Base-by-base conservation (phyloP, 2,888 invertebrate genomes). In the Ernsta delagoae region DNA sequence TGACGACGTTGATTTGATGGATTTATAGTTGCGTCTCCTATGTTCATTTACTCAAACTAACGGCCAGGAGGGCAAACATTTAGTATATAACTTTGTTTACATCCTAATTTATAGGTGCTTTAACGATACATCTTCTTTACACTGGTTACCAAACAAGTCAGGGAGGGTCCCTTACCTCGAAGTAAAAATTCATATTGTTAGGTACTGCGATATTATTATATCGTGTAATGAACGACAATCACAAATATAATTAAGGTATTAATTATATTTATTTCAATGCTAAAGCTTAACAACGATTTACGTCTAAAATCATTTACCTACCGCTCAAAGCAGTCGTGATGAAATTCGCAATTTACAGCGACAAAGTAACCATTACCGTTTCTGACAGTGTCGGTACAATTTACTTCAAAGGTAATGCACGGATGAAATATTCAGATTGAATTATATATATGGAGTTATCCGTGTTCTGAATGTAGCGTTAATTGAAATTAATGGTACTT, bases 1-100 rank as follows among this genome's bases (percentile, higher is more conserved):
- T 60, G 54, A 54, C 60, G 60, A 60, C 66, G 36, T 67, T 67
- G 53, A 59, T 67, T 60, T 67, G 66, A 67, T 67, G 60, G 60
- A 67, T 60, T 60, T 67, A 60, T 67, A n/a, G 66, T 60, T 67
- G 11, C 34, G 66, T 45, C 66, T 65, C 36, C n/a, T n/a, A n/a
- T 59, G 39, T 53, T 60, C 54, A 59, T 60, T 66, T 54, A 60
- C 54, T 67, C 53, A 54, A 54, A 54, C 53, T 41, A 54, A 7
- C 36, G 36, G 60, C 61, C 60, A 65, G 60, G 36, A n/a, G 43
- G 31, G 36, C 48, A 39, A 59, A 31, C 54, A 16, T 67, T 66
- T 53, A 65, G 53, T 54, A 54, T 43, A 34, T n/a, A n/a, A n/a
- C n/a, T n/a, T n/a, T n/a, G n/a, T n/a, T n/a, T n/a, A n/a, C n/a